Conservation (phyloP, 2,888 invertebrate genomes). For the Scrobipalpa atriplicella region DNA sequence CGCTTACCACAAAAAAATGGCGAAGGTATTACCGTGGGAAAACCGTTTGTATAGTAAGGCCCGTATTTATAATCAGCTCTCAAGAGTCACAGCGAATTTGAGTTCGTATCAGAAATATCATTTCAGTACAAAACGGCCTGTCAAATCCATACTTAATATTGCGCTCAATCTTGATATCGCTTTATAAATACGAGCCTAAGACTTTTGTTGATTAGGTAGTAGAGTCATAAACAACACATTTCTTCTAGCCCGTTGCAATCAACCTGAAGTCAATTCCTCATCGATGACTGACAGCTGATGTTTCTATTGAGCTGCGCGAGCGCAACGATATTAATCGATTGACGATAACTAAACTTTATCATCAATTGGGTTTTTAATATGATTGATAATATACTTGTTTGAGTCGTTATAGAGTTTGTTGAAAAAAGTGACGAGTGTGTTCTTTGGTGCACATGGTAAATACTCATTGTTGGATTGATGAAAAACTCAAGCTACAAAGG, state of each 20-base stretch:
- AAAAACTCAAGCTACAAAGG: neutral
- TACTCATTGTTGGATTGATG: neutral
- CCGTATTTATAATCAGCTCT: too few species aligned
- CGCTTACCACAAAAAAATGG: too few species aligned
- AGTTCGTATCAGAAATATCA: too few species aligned
- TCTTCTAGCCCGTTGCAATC: slow-evolving; percentile 37
- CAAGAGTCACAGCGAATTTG: too few species aligned
- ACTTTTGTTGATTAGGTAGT: neutral
- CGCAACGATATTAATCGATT: slow-evolving; percentile 51
- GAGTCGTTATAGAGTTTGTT: slow-evolving; percentile 10
- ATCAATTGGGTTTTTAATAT: slow-evolving; percentile 33
- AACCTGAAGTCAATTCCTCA: slow-evolving; percentile 54
- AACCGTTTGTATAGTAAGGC: neutral
- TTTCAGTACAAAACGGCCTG: too few species aligned
- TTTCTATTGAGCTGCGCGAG: slow-evolving; percentile 52
- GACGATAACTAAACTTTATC: slow-evolving; percentile 41
- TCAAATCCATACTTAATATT: too few species aligned
- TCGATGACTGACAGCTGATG: slow-evolving; percentile 63
- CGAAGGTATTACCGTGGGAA: slow-evolving; percentile 1
- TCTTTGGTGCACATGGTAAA: neutral
- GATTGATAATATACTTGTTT: slow-evolving; percentile 28
- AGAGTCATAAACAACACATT: slow-evolving; percentile 1
- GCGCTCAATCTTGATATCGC: too few species aligned
- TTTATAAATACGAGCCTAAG: too few species aligned
- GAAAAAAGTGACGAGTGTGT: neutral